Conservation (phyloP, 2,797 vertebrate genomes). For the Florisuga fusca region DNA sequence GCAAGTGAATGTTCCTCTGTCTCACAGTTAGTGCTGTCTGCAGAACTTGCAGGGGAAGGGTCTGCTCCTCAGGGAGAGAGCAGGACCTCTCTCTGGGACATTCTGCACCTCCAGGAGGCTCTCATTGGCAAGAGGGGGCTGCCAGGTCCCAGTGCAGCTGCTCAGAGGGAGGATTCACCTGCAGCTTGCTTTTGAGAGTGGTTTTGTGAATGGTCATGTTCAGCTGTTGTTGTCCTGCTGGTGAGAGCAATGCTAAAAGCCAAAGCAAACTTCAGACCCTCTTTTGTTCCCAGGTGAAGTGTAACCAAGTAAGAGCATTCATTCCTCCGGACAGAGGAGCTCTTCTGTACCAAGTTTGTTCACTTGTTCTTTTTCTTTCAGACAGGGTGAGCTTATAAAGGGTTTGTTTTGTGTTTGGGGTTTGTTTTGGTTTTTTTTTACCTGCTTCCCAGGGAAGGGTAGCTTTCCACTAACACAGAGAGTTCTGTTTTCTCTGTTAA, state of each 20-base stretch:
- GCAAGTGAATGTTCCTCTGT: background rate
- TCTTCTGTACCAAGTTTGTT: background rate
- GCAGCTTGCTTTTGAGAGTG: background rate
- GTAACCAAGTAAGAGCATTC: background rate
- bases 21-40: background rate
- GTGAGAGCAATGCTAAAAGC: background rate
- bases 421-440: background rate
- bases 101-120: background rate
- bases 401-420: too few species aligned
- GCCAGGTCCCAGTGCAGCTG: background rate
- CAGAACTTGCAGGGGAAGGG: background rate
- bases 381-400: background rate
- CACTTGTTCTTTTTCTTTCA: slow-evolving; percentile 28
- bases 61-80: background rate
- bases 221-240: background rate
- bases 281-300: background rate
- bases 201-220: accelerated
- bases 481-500: slow-evolving; percentile 66
- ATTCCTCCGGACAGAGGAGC: background rate
- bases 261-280: background rate
- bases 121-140: background rate
- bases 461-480: slow-evolving; percentile 78
- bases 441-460: slow-evolving; percentile 63
- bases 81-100: background rate
- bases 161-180: background rate